A percentile compares a stretch with the other conserved stretches of the same genome.
Evolutionary conservation across 2,888 invertebrate genomes (phyloP).

Genomic region (Tinea pellionella): DNA sequence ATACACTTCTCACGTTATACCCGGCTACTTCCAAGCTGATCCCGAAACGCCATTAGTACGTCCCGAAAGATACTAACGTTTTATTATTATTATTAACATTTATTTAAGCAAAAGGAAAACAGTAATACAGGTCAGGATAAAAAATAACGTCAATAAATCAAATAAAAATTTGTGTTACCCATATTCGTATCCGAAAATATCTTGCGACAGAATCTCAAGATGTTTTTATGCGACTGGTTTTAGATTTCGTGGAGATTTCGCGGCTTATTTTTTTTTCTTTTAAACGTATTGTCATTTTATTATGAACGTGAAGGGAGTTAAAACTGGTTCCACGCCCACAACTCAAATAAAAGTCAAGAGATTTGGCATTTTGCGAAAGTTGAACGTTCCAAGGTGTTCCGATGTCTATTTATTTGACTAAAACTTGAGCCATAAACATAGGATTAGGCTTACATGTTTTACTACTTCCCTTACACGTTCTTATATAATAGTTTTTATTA

Average conservation of each 20-base stretch:
- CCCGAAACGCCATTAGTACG: too few species aligned
- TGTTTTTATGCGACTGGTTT: constrained; percentile 13
- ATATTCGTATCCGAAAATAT: constrained; percentile 34
- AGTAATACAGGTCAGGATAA: constrained; percentile 1
- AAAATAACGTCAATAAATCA: constrained; percentile 39
- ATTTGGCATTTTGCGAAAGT: constrained; percentile 13
- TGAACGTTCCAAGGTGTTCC: constrained; percentile 3
- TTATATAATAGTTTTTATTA: too few species aligned
- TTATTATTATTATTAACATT: too few species aligned
- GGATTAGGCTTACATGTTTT: neutral
- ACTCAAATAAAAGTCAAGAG: constrained; percentile 4
- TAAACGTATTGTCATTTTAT: constrained; percentile 4
- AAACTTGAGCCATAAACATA: neutral
- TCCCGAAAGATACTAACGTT: too few species aligned
- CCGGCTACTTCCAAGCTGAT: too few species aligned
- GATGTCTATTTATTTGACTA: neutral
- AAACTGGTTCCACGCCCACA: constrained; percentile 10
- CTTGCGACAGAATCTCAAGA: constrained; percentile 27
- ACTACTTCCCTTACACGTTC: too few species aligned
- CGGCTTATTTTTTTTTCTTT: neutral
- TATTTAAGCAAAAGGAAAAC: neutral
- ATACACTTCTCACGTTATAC: too few species aligned
- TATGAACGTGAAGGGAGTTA: neutral
- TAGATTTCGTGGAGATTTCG: neutral
- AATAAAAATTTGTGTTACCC: constrained; percentile 44